Conservation (phyloP, 2,888 invertebrate genomes). For the Galerucella nymphaeae region DNA sequence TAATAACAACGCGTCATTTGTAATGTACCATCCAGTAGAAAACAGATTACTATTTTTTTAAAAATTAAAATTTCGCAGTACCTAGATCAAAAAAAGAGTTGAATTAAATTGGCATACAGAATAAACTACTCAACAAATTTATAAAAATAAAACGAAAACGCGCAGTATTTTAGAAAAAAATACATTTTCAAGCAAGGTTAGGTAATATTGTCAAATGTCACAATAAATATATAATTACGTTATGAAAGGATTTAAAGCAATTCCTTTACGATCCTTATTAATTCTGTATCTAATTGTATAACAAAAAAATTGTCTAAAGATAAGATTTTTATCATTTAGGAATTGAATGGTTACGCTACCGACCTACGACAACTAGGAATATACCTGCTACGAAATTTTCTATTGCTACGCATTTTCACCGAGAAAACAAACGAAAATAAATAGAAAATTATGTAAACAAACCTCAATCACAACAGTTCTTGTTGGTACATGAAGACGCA, state of each 20-base stretch:
- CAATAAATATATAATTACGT: neutral
- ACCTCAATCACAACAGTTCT: slow-evolving; percentile 23
- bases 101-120: slow-evolving; percentile 1
- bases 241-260: neutral
- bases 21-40: neutral
- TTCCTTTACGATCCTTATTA: neutral
- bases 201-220: slow-evolving; percentile 5
- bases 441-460: slow-evolving; percentile 17
- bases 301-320: neutral
- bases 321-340: neutral
- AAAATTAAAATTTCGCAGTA: neutral
- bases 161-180: neutral
- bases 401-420: neutral
- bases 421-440: neutral
- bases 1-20: too few relatives aligned
- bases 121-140: neutral
- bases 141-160: slow-evolving; percentile 17
- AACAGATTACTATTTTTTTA: neutral
- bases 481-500: slow-evolving; percentile 24
- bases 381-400: neutral
- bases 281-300: neutral
- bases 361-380: slow-evolving; percentile 13
- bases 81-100: neutral
- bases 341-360: neutral
- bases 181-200: slow-evolving; percentile 1